These are phyloP conservation scores for Papilio helenus DNA, from an alignment of 1,140 invertebrate species.

Conservation along the genomic window DNA sequence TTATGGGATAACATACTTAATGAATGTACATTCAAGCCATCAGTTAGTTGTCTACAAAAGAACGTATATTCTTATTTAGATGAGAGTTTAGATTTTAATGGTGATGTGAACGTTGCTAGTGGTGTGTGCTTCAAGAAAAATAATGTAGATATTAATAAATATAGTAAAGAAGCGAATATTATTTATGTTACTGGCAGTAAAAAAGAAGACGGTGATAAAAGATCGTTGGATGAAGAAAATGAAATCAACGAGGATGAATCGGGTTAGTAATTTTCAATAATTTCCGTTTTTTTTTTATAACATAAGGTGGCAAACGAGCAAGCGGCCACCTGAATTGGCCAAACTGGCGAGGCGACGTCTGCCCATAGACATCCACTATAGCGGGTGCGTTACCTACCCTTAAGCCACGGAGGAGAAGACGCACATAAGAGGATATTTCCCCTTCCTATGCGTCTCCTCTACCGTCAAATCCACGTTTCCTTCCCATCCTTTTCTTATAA, in stretches of 20 bases:
- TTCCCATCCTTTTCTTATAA: no score
- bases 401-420: no score
- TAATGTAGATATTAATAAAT: constrained; percentile 84
- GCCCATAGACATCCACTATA: no score
- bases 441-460: no score
- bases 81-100: constrained; percentile 84
- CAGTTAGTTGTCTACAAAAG: constrained; percentile 89
- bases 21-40: constrained; percentile 86
- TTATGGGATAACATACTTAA: constrained; percentile 88
- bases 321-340: no score
- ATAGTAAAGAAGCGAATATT: constrained; percentile 74
- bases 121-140: constrained; percentile 88
- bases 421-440: no score
- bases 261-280: constrained; percentile 58
- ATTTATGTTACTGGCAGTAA: constrained; percentile 74
- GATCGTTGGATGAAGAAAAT: constrained; percentile 70
- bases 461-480: no score
- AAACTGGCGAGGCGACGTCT: no score
- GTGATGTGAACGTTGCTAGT: constrained; percentile 87
- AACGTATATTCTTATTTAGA: constrained; percentile 89
- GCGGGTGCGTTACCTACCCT: no score
- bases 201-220: constrained; percentile 55
- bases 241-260: constrained; percentile 70
- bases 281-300: no score
- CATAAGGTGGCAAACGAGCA: no score